Evolutionary conservation across 2,113 vertebrate species (phyloP), one percentile per base, ranked within the genome.

Genomic region (Hassar affinis): DNA sequence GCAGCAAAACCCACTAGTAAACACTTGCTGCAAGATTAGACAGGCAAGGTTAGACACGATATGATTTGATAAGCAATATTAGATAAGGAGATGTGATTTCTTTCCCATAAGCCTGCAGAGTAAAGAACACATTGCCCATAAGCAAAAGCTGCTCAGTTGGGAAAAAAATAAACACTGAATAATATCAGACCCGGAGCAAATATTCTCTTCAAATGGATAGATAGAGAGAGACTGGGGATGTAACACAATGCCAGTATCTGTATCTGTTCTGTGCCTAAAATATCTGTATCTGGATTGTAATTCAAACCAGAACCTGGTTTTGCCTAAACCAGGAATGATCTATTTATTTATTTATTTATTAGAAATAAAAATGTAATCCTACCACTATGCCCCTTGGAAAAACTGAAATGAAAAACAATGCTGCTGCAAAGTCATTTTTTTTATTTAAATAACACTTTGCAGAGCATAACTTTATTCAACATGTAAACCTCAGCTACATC

Each of bases 141-240:
- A 81, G 64, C 80, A 68, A 35, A 71, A 56, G 74, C 81, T 45
- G 15, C 64, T 85, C 30, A 25, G 20, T 78, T 74, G 77, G 66
- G n/a, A n/a, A 80, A 35, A 68, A 83, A 17, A 82, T 81, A 88
- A 84, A 88, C 27, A 80, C 9, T 52, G 57, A 47, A 52, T 62
- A 30, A 75, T 52, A 49, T 52, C 57, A 25, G 14, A 64, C 69
- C n/a, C 64, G 42, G 20, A 61, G 56, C 69, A n/a, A 61, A 83
- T 47, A 54, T 14, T 83, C 57, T n/a, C 30, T 42, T 64, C 64
- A 83, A 83, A 74, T 45, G 30, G 25, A 75, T 76, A 30, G 57
- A 51, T 76, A 25, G 20, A 69, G 18, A 66, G 52, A 68, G 17
- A 69, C 62, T 80, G 38, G 20, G 9, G 66, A 38, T 71, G 38